Conservation (phyloP, 1,140 invertebrate genomes). For the Maniola jurtina region DNA sequence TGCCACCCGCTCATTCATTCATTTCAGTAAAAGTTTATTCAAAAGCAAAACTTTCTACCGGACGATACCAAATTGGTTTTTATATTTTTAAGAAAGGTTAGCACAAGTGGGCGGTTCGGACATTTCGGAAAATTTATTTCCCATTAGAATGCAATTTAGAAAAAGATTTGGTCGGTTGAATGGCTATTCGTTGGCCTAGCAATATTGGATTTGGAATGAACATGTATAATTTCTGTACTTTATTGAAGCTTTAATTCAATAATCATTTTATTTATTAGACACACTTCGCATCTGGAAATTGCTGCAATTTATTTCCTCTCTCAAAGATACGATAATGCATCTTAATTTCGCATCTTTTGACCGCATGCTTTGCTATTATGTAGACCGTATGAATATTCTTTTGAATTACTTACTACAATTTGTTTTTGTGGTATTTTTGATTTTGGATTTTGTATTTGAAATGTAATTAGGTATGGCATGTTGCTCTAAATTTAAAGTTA, state of each 20-base stretch:
- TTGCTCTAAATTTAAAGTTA: background rate
- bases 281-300: background rate
- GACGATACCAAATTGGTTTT: background rate
- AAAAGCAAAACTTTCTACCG: background rate
- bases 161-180: background rate
- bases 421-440: background rate
- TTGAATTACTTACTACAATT: background rate
- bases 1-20: background rate
- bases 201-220: background rate
- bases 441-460: background rate
- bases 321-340: background rate
- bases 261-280: background rate
- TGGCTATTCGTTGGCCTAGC: background rate
- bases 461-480: background rate
- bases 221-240: background rate
- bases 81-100: background rate
- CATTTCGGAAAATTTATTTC: constrained; percentile 1
- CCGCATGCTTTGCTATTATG: too few relatives aligned
- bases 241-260: constrained; percentile 3
- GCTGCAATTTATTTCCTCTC: background rate
- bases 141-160: background rate
- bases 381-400: background rate
- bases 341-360: background rate
- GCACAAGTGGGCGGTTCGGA: background rate
- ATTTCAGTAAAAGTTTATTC: background rate